Conservation (phyloP, 2,797 vertebrate genomes). For the Epinephelus malabaricus region DNA sequence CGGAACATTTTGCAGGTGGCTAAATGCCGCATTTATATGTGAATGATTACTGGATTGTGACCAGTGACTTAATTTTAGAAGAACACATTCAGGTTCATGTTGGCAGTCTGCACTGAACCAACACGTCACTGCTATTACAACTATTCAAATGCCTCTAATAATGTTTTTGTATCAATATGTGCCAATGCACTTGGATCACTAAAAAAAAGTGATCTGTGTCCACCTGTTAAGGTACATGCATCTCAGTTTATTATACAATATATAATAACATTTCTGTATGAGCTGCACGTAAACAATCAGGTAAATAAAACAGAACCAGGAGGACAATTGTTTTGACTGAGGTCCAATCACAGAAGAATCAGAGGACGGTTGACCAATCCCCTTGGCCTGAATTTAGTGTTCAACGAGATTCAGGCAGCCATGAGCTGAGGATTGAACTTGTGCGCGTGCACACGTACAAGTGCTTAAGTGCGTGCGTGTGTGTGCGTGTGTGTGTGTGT, state of each 20-base stretch:
- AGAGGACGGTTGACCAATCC: constrained; percentile 86
- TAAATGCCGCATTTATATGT: no score
- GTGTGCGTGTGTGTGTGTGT: constrained; percentile 77
- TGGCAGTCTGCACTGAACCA: no score
- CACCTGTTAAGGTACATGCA: not conserved
- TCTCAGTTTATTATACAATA: not conserved
- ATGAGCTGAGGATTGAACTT: constrained; percentile 77
- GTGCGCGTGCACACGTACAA: constrained; percentile 42
- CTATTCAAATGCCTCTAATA: no score
- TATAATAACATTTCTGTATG: not conserved
- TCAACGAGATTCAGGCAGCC: constrained; percentile 90
- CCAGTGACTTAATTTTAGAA: no score
- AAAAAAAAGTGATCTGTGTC: not conserved
- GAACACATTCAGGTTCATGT: no score
- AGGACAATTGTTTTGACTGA: constrained; percentile 66
- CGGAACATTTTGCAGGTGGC: no score
- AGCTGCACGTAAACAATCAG: not conserved
- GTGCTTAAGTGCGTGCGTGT: no score
- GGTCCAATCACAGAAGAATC: constrained; percentile 91
- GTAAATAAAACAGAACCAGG: constrained; percentile 54
- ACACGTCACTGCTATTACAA: no score
- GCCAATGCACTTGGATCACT: no score
- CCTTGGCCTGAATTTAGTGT: constrained; percentile 66
- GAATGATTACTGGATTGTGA: no score
- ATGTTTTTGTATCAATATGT: no score